Percentiles rank a stretch among this genome's conserved stretches.
Conservation (phyloP, 2,888 invertebrate species). For the Trachelus tabidus region DNA sequence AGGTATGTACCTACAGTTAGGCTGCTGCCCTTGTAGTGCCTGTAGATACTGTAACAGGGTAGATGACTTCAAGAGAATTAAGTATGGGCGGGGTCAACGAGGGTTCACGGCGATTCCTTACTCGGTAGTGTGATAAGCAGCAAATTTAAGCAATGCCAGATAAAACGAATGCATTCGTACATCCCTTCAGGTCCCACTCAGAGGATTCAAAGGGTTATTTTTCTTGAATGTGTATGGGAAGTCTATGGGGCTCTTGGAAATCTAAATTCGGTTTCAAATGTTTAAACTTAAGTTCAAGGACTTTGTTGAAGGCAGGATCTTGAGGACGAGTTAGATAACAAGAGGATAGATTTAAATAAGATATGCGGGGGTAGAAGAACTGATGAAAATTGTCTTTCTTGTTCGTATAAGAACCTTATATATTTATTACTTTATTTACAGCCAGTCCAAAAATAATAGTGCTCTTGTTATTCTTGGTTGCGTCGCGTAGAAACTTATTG, state of each 20-base stretch:
- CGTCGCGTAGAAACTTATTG: too few relatives aligned
- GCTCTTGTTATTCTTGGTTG: not conserved
- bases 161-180: conserved; percentile 2
- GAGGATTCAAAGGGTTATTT: too few relatives aligned
- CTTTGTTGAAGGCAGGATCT: not conserved
- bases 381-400: conserved; percentile 3
- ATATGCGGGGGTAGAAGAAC: too few relatives aligned
- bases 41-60: not conserved
- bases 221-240: too few relatives aligned
- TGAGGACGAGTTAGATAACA: not conserved
- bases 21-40: too few relatives aligned
- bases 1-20: too few relatives aligned
- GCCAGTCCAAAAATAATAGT: conserved; percentile 26
- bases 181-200: not conserved
- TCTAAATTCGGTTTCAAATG: too few relatives aligned
- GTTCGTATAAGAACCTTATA: conserved; percentile 21
- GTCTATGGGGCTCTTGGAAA: too few relatives aligned
- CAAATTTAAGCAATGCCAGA: conserved; percentile 19
- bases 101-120: not conserved
- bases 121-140: conserved; percentile 15
- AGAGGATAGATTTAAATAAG: not conserved
- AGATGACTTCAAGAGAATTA: not conserved
- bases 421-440: conserved; percentile 24
- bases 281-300: too few relatives aligned
- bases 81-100: not conserved